phyloP scores from a whole-genome alignment of 1,140 invertebrate genomes.

The Trypoxylus dichotomus region DNA sequence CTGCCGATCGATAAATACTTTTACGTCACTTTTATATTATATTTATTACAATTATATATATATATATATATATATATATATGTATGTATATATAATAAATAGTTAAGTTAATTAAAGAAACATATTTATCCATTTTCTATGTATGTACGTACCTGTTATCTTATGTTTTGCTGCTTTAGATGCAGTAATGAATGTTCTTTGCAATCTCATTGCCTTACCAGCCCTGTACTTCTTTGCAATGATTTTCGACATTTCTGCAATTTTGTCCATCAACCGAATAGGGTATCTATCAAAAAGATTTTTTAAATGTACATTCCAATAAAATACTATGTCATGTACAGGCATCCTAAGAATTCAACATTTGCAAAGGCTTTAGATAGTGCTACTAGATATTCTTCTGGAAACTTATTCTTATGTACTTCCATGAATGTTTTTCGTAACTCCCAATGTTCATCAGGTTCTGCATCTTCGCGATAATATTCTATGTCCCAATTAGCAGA shows the following conservation, averaged over 20 bases:
- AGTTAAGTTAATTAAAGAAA: too few species aligned
- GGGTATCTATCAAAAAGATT: slow-evolving; percentile 57
- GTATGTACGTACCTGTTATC: not conserved
- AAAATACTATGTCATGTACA: slow-evolving; percentile 36
- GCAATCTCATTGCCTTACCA: slow-evolving; percentile 59
- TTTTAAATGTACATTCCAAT: not conserved
- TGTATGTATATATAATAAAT: too few species aligned
- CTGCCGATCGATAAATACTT: too few species aligned
- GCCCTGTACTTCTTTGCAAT: slow-evolving; percentile 58
- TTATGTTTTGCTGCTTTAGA: slow-evolving; percentile 62
- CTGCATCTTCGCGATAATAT: slow-evolving; percentile 66
- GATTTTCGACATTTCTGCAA: slow-evolving; percentile 72
- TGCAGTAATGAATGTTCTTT: slow-evolving; percentile 67
- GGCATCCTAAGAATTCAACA: slow-evolving; percentile 80
- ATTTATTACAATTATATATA: too few species aligned
- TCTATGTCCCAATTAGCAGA: slow-evolving; percentile 63
- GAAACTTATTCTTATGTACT: slow-evolving; percentile 69
- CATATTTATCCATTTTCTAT: too few species aligned
- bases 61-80: too few species aligned
- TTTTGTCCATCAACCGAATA: slow-evolving; percentile 72
- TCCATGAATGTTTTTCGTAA: slow-evolving; percentile 72
- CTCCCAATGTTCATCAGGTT: slow-evolving; percentile 82
- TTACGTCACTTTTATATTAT: too few species aligned
- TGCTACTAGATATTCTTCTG: slow-evolving; percentile 74
- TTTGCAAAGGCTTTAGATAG: slow-evolving; percentile 81